Evolutionary conservation across 1,140 invertebrate genomes (phyloP).

Genomic region (Penaeus indicus): DNA sequence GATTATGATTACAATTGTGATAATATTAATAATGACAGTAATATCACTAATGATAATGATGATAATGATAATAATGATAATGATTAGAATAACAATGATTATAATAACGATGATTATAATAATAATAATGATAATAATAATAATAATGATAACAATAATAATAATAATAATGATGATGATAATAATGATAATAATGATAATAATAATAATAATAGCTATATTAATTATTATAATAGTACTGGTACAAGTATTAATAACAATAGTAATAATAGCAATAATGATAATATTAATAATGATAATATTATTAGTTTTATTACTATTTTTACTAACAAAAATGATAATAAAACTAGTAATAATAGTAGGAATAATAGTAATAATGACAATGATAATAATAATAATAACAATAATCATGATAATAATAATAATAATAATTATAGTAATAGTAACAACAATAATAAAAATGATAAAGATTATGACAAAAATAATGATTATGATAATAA

Average conservation of each 20-base stretch:
- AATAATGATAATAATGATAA: no score
- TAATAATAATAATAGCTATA: not conserved
- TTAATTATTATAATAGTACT: not conserved
- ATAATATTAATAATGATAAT: no score
- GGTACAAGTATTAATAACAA: not conserved
- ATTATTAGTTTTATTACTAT: not conserved
- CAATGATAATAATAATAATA: no score
- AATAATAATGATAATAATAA: not conserved
- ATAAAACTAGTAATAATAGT: not conserved
- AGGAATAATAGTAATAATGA: not conserved
- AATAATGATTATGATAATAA: no score
- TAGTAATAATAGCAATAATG: not conserved
- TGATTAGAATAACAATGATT: not conserved
- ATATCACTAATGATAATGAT: constrained; percentile 4
- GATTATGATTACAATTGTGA: not conserved
- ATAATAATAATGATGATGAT: not conserved
- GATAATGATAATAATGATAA: constrained; percentile 11
- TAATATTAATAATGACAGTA: not conserved
- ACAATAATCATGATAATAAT: no score
- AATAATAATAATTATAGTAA: no score
- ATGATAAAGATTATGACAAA: no score
- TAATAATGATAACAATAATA: not conserved
- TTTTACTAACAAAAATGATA: no score
- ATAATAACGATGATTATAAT: not conserved
- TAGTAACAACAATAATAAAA: no score